Conservation (phyloP, 1,140 invertebrate species). For the Hestina assimilis region DNA sequence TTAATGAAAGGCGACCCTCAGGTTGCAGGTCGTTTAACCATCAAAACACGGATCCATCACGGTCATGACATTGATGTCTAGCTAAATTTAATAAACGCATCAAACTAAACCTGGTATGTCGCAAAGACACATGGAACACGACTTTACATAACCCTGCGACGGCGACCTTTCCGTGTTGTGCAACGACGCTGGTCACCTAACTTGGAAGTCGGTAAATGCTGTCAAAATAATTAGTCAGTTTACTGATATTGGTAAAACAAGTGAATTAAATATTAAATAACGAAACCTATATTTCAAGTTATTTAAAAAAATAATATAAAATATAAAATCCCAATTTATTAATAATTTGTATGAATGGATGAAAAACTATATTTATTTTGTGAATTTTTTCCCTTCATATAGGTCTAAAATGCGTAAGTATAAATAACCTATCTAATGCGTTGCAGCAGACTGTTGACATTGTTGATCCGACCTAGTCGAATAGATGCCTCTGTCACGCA, state of each 20-base stretch:
- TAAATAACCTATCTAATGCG: background rate
- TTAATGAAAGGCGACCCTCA: constrained; percentile 51
- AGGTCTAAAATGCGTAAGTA: background rate
- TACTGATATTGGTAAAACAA: background rate
- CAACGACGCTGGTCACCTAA: constrained; percentile 24
- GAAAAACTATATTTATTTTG: background rate
- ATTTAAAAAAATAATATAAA: no score
- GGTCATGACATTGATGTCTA: constrained; percentile 61
- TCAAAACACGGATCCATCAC: constrained; percentile 37
- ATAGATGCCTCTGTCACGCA: constrained; percentile 51
- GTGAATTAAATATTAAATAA: no score
- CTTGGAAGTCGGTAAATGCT: constrained; percentile 16
- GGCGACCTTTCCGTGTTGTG: constrained; percentile 48
- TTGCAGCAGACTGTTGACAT: constrained; percentile 12
- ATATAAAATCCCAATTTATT: background rate
- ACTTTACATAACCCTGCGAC: constrained; percentile 50
- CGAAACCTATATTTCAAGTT: no score
- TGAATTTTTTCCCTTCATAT: background rate
- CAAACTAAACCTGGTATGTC: constrained; percentile 31
- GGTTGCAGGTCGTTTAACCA: constrained; percentile 45
- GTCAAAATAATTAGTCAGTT: constrained; percentile 11
- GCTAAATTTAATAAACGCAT: constrained; percentile 38
- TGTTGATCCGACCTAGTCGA: constrained; percentile 27
- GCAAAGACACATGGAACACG: constrained; percentile 33
- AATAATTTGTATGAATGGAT: background rate